These are phyloP conservation scores for Eupsilia transversa DNA, from an alignment of 2,888 invertebrate species.

Conservation along the genomic window DNA sequence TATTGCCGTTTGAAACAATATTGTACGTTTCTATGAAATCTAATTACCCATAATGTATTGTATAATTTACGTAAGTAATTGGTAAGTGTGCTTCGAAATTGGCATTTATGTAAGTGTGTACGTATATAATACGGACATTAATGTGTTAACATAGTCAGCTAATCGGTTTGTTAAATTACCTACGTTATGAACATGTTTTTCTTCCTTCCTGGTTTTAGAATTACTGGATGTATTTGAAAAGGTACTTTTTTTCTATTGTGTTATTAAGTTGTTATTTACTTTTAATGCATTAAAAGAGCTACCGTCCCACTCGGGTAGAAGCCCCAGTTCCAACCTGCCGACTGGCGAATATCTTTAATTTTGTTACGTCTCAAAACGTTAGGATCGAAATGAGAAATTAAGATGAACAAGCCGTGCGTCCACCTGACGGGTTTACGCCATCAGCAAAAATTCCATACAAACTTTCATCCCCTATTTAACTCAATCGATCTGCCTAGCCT, in stretches of 20 bases:
- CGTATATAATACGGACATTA: slow-evolving; percentile 1
- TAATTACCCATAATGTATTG: slow-evolving; percentile 28
- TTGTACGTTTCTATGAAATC: slow-evolving; percentile 11
- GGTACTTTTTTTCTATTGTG: not conserved
- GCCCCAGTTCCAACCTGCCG: not conserved
- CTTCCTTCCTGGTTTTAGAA: not conserved
- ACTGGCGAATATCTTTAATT: not conserved
- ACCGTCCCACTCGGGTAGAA: too few species aligned
- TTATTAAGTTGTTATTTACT: not conserved
- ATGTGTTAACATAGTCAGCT: slow-evolving; percentile 3
- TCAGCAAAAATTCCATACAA: not conserved
- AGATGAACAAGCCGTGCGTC: not conserved
- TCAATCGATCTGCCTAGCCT: too few species aligned
- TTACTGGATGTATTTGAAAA: not conserved
- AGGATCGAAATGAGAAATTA: not conserved
- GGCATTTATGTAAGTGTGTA: slow-evolving; percentile 16
- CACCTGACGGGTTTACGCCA: not conserved
- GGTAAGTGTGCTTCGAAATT: slow-evolving; percentile 19
- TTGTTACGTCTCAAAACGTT: not conserved
- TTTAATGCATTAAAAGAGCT: not conserved
- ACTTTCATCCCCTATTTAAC: not conserved
- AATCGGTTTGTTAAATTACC: slow-evolving; percentile 19
- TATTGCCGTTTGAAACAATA: not conserved
- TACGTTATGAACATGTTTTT: not conserved
- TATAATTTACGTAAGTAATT: slow-evolving; percentile 26